phyloP scores from a whole-genome alignment of 2,113 vertebrate genomes.

The Erythrolamprus reginae region DNA sequence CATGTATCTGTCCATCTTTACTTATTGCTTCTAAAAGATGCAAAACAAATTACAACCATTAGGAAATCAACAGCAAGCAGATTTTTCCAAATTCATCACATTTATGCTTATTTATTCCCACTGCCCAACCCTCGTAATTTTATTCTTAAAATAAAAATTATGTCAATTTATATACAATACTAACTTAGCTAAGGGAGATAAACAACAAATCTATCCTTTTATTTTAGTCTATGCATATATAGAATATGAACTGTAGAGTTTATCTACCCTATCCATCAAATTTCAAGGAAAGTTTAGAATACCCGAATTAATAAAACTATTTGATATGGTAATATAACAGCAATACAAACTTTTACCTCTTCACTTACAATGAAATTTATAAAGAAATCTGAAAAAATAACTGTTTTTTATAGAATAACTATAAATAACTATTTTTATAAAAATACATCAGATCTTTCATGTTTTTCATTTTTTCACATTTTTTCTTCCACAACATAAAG shows the following conservation, averaged over 20 bases:
- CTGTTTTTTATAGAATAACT: too few species aligned
- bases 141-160: neutral
- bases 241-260: too few species aligned
- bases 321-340: neutral
- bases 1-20: constrained; percentile 81
- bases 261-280: neutral
- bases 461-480: neutral
- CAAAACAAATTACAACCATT: constrained; percentile 15
- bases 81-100: neutral
- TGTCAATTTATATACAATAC: neutral
- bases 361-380: neutral
- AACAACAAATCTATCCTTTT: neutral
- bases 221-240: neutral
- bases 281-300: neutral
- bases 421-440: neutral
- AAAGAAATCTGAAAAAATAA: neutral
- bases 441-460: neutral
- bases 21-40: constrained; percentile 76
- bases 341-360: neutral
- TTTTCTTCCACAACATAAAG: neutral
- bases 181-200: neutral
- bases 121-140: neutral
- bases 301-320: neutral
- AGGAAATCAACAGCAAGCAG: neutral
- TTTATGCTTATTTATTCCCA: neutral